Base-by-base conservation (phyloP, 2,113 vertebrate species). In the Rhadina sibilatrix region DNA sequence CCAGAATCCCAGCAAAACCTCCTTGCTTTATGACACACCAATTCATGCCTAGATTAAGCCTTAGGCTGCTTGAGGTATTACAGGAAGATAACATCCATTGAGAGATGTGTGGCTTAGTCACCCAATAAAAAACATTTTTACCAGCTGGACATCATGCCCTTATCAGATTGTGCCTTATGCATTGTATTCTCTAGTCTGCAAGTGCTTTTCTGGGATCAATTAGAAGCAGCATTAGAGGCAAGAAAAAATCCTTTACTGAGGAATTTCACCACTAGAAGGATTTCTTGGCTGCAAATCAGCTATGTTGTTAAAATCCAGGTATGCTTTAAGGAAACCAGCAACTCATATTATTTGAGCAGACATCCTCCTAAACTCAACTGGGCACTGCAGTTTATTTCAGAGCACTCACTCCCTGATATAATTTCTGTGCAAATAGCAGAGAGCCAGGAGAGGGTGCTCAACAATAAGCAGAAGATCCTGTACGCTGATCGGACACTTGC, bases 401-500 rank as follows among this genome's bases (percentile, higher is more conserved):
- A 52, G 59, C 40, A 35, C 38, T 83, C 65, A 61, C 7, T 37
- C 47, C 8, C 5, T 49, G 40, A 63, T 22, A 23, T 9, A 31
- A 54, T 0, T 60, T 37, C 33, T 19, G 69, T 82, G 84, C 56
- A 90, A 82, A 83, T 13, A 90, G 65, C 42, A 64, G 65, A 85
- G 74, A 82, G 81, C 94, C 93, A 95, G 91, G 83, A 95, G 95
- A 95, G 87, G 93, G 91, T 95, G 91, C 96, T 96, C 83, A 71
- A 76, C 65, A 93, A 71, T 91, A 96, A 91, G 81, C 50, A 85
- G 81, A 95, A 72, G 30, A 69, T 85, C 50, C 61, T 54, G 28
- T 6, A 12, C 20, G 3, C 10, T 54, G 44, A 31, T 33, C 27
- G 11, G 31, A 59, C 30, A 21, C 14, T 52, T 15, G 13, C 61